Evolutionary conservation across 2,797 vertebrate species (phyloP).

Genomic region (Arrhamphus sclerolepis): DNA sequence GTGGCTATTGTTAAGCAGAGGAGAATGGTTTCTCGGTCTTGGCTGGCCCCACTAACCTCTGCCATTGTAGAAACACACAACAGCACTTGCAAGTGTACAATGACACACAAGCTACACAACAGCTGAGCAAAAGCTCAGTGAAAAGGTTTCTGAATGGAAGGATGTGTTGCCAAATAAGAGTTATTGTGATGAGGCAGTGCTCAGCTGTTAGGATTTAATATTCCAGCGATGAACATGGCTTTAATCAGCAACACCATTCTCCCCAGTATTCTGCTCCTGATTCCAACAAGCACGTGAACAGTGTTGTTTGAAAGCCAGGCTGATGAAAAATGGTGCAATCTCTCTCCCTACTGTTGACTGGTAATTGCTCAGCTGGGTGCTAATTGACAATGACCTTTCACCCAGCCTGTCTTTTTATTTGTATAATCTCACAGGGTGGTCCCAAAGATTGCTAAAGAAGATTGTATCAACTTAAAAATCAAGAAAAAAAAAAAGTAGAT

Average conservation of each 20-base stretch:
- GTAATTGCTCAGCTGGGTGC: constrained; percentile 77
- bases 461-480: background rate
- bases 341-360: constrained; percentile 68
- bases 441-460: constrained; percentile 34
- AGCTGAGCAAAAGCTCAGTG: constrained; percentile 45
- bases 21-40: constrained; percentile 71
- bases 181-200: constrained; percentile 68
- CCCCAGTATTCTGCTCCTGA: constrained; percentile 64
- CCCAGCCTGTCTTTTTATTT: constrained; percentile 59
- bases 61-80: constrained; percentile 69
- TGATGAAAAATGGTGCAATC: constrained; percentile 79
- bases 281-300: constrained; percentile 71
- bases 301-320: constrained; percentile 64
- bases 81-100: constrained; percentile 49
- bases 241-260: constrained; percentile 73
- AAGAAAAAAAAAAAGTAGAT: constrained; percentile 20
- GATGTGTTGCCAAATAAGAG: constrained; percentile 73
- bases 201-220: constrained; percentile 78
- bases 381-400: constrained; percentile 77
- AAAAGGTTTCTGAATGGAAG: constrained; percentile 59
- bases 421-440: constrained; percentile 60
- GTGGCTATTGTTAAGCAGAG: constrained; percentile 75
- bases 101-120: constrained; percentile 61
- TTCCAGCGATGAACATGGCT: constrained; percentile 64
- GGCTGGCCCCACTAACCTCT: constrained; percentile 73